Conservation (phyloP, 1,140 invertebrate genomes). For the Sycophaga agraensis region DNA sequence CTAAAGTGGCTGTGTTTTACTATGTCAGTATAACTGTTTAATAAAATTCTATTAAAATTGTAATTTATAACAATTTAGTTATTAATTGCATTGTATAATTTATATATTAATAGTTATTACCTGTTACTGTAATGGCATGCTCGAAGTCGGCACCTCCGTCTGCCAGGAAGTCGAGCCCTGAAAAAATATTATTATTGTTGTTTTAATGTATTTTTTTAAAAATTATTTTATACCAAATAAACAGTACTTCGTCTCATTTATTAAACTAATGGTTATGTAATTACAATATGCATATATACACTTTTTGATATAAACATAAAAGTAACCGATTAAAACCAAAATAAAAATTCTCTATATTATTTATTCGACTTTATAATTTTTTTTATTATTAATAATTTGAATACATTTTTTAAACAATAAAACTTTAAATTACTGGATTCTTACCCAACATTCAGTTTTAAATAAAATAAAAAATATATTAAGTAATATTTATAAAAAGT, state of each 20-base stretch:
- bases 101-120: too few relatives aligned
- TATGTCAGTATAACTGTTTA: too few relatives aligned
- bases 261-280: neutral
- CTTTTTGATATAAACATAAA: neutral
- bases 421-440: too few relatives aligned
- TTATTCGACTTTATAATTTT: neutral
- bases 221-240: neutral
- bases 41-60: too few relatives aligned
- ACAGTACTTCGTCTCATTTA: neutral
- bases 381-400: too few relatives aligned
- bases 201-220: neutral
- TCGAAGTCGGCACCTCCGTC: conserved; percentile 71
- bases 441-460: too few relatives aligned
- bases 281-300: neutral
- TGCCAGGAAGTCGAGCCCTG: conserved; percentile 71
- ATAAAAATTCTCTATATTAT: neutral
- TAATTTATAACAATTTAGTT: too few relatives aligned
- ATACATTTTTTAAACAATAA: too few relatives aligned
- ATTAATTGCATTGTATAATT: too few relatives aligned
- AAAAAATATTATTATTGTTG: conserved; percentile 20
- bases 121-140: conserved; percentile 69
- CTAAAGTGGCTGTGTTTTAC: too few relatives aligned
- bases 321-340: neutral
- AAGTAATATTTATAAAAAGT: too few relatives aligned
- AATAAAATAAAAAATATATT: too few relatives aligned